These are phyloP conservation scores for Centropristis striata DNA, from an alignment of 2,113 vertebrate genomes.

Conservation along the genomic window DNA sequence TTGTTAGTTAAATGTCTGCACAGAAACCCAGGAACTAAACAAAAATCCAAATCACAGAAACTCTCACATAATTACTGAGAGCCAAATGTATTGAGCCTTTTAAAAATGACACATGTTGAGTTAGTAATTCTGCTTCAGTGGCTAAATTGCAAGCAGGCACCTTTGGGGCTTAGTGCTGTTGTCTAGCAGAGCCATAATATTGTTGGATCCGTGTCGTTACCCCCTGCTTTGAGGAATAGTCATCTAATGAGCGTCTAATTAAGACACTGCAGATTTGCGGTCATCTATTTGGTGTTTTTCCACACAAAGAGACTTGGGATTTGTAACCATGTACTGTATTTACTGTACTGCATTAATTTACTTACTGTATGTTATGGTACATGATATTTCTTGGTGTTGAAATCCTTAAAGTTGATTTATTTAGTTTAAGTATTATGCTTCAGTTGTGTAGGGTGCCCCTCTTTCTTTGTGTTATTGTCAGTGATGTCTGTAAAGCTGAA, in stretches of 20 bases:
- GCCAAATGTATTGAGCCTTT: background rate
- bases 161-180: background rate
- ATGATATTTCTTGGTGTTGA: background rate
- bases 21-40: background rate
- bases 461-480: slow-evolving; percentile 1
- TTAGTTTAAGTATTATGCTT: background rate
- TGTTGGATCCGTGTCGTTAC: background rate
- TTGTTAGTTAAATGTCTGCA: background rate
- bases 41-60: background rate
- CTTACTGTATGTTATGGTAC: background rate
- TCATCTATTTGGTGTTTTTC: background rate
- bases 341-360: background rate
- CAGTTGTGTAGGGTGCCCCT: background rate
- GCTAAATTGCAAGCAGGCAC: background rate
- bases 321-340: background rate
- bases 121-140: slow-evolving; percentile 3
- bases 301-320: background rate
- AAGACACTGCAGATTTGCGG: background rate
- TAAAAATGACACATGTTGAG: background rate
- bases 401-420: background rate
- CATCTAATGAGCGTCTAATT: too few species aligned
- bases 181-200: background rate
- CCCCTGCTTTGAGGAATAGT: background rate
- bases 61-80: background rate
- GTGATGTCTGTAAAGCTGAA: background rate